Evolutionary conservation across 1,140 invertebrate genomes (phyloP), one percentile per base, ranked within the genome.

Genomic region (Diprion similis): DNA sequence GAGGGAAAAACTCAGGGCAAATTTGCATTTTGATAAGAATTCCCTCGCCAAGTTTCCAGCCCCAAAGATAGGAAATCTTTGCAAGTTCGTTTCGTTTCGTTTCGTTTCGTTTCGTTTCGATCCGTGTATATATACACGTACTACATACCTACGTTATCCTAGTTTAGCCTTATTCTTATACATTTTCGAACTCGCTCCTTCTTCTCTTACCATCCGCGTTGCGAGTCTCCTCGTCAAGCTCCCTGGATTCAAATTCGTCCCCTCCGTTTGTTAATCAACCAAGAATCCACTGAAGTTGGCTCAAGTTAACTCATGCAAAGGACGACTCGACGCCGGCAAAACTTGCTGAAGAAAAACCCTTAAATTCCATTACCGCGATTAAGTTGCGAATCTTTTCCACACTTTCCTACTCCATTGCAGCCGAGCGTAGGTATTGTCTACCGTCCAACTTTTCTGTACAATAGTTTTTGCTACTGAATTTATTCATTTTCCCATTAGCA

Each of bases 21-120:
- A 88, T 88, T 88, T 87, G 84, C 86, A 88, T 88, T 88, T 88
- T 87, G 86, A 88, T 87, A 87, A 88, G 85, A 86, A 87, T 86
- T 85, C 84, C 86, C 81, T 79, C 75, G 80, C 79, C 83, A 87
- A 88, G 82, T 87, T 86, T 75, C 77, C 75, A 17, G 45, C 46
- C 13, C 19, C 70, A 73, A 79, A 77, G 78, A 78, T 76, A 74
- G 75, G 70, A 82, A 80, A 81, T 80, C 79, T 80, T 80, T 80
- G 64, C 73, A 75, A 77, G 51, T 59, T 59, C 51, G 51, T 59
- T 59, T 59, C 51, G 51, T n/a, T 59, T 59, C 51, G 51, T 59
- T 15, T 6, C 51, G 24, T 37, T 59, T 59, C 51, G 51, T 59
- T 15, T 6, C 51, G 24, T 37, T 59, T 59, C 51, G 51, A 4